Evolutionary conservation across 2,113 vertebrate species (phyloP), one percentile per base, ranked within the genome.

Genomic region (Rhinichthys klamathensis): DNA sequence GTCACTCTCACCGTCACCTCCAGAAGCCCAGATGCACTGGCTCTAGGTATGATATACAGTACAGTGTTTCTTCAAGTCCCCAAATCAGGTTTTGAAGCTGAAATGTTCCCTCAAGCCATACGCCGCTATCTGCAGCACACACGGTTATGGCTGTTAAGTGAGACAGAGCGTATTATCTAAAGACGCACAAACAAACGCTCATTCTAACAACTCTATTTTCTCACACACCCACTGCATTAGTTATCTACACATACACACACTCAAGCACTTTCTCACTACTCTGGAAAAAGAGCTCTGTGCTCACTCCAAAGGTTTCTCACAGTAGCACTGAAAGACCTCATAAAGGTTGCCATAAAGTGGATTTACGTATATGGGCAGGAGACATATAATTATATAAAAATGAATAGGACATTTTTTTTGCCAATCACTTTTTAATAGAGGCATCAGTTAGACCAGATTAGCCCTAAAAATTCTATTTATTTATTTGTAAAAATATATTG

Each of bases 1-100:
- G 88, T 97, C 25, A 96, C 94, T 0, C 87, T 97, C 84, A 95
- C 94, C 1, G 73, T 95, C 84, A 95, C 92, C 27, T 89, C 93
- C 77, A 86, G 91, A 89, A 91, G 89, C 76, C 88, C 89, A 78
- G 84, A 90, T 30, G 90, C 89, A 18, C 82, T 93, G 81, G 88
- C 89, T 74, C 83, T 91, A 11, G 90, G 96, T 96, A 88, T 94
- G 49, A 88, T 61, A 23, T 0, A 51, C 88, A 95, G 76, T 25
- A 51, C 88, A 96, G 76, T 60, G 11, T 60, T 79, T 79, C 18
- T 56, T 79, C 74, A 51, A 27, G 41, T 73, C 41, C 70, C 41
- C 41, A 46, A 16, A 12, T 44, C 11, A 15, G 10, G 23, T 46
- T 76, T 76, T 76, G 46, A 30, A 75, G 73, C 73, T 27, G 12